Base-by-base conservation (phyloP, 2,888 invertebrate species). In the Xestia rhomboidea region DNA sequence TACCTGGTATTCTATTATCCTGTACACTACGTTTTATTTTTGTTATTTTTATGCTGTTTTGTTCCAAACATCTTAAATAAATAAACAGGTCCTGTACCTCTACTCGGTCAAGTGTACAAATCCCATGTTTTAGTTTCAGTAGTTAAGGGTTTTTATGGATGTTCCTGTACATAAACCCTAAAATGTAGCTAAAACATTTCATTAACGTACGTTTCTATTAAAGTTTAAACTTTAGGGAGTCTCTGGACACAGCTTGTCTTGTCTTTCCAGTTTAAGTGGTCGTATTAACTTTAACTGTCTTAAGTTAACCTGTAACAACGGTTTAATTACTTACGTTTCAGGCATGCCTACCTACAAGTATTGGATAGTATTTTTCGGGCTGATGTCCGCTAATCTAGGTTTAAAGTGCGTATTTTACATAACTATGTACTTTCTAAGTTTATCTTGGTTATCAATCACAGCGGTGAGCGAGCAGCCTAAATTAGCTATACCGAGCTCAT, bases 161-260 rank as follows among this genome's bases (percentile, higher is more conserved):
- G 34, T 30, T 38, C 1, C 21, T 30, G n/a, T 41, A 34, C 18
- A 44, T 73, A 75, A 71, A 46, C 10, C 51, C 38, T 21, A 21
- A n/a, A 49, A 24, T 63, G 41, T 57, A 57, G 72, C 76, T 76
- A 41, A 74, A 86, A 70, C 77, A 69, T 78, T 86, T 80, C 41
- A 88, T 84, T 84, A 80, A 78, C 68, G 70, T 73, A 67, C 51
- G 49, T 54, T 84, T 63, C 64, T 68, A 82, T 84, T 75, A 68
- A 82, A 79, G 68, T 86, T 82, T 18, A 24, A 18, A 72, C 74
- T 79, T 85, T 30, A 38, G 74, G 21, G 18, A 41, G n/a, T 27
- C 76, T 66, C 73, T 75, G 76, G 83, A 62, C 75, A 68, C 75
- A 66, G 57, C 49, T 75, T 63, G 69, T 64, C 83, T 73, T 69